Evolutionary conservation across 2,888 invertebrate species (phyloP), one percentile per base, ranked within the genome.

Genomic region (Drosophila dives): DNA sequence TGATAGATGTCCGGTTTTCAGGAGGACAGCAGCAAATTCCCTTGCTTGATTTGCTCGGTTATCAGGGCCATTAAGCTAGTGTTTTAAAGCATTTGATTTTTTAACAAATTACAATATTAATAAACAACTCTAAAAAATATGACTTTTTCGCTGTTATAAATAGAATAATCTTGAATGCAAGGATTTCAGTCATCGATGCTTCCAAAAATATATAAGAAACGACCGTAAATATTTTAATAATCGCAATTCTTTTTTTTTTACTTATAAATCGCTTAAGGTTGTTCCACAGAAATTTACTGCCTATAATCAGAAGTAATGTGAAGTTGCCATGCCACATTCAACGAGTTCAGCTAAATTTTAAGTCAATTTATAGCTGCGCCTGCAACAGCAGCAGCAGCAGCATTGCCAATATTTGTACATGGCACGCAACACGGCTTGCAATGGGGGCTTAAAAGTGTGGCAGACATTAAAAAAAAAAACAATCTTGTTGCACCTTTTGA

Each of bases 251-350:
- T 11, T 29, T 6, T 54, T 10, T 23, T 26, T 38, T 26, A n/a
- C 17, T 17, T 26, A 20, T 12, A 3, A 23, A 54, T 54, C 36
- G 38, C 4, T 38, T 50, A 20, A 11, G 50, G 6, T 50, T 50
- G 50, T 17, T 26, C n/a, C 5, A 29, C 11, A 15, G 8, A 59
- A 32, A 48, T n/a, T 23, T n/a, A 59, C 17, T 2, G 33, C 15
- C n/a, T 33, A 11, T n/a, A 29, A 29, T 26, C 15, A 32, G n/a
- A 8, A 40, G 48, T 80, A 75, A 79, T 79, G 72, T 64, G 40
- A 58, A 58, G 60, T 66, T 80, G 73, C 63, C 81, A 80, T 68
- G 81, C 70, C 36, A 80, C 36, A 48, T 68, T 80, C 55, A 71
- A 77, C 65, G 81, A 68, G 59, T 62, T 68, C 56, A 53, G 56